Evolutionary conservation across 2,797 vertebrate species (phyloP).

Genomic region (Leuciscus waleckii): DNA sequence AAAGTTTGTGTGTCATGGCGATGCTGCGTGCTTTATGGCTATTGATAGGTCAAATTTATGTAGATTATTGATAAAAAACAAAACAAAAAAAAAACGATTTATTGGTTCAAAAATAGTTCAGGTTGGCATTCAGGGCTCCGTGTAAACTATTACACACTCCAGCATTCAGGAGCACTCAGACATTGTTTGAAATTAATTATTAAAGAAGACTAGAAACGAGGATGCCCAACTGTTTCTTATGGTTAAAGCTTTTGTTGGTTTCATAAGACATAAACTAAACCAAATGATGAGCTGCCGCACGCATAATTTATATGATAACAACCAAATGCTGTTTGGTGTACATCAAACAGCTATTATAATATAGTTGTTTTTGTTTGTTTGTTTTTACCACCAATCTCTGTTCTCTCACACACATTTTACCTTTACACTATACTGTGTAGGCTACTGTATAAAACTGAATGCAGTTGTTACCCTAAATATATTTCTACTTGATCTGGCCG

Average conservation of each 20-base stretch:
- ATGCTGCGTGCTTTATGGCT: neutral
- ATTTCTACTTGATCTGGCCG: neutral
- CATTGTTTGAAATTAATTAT: conserved; percentile 48
- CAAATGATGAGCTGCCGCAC: neutral
- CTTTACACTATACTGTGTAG: neutral
- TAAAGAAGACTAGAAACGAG: conserved; percentile 27
- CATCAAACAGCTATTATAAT: conserved; percentile 15
- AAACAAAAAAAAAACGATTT: neutral
- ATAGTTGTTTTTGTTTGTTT: neutral
- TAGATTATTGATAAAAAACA: neutral
- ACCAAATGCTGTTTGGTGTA: neutral
- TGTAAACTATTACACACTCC: conserved; percentile 33
- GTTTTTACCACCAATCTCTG: neutral
- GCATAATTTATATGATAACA: neutral
- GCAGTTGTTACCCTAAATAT: neutral
- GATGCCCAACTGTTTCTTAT: conserved; percentile 15
- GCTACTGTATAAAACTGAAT: neutral
- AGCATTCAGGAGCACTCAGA: conserved; percentile 31
- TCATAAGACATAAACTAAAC: neutral
- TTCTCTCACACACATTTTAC: neutral
- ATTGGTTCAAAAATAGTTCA: neutral
- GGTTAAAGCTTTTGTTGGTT: neutral
- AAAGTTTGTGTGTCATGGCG: neutral
- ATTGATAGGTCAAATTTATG: conserved; percentile 16
- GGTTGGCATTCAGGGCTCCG: neutral